Conservation (phyloP, 2,797 vertebrate species). For the Cheirogaleus major region DNA sequence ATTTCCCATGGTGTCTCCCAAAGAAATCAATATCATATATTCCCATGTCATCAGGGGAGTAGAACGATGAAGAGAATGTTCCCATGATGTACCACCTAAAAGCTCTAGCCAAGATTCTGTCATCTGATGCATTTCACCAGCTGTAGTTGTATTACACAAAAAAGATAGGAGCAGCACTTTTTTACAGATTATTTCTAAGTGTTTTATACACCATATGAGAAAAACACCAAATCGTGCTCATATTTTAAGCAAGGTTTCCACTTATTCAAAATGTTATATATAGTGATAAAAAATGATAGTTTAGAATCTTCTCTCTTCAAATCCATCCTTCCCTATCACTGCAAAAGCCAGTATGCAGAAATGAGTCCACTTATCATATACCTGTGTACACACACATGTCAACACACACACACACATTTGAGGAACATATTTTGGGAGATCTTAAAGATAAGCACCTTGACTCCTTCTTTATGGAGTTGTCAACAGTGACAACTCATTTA, state of each 20-base stretch:
- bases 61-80: neutral
- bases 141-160: neutral
- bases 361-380: neutral
- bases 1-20: neutral
- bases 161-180: neutral
- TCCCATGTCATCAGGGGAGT: neutral
- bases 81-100: neutral
- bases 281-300: neutral
- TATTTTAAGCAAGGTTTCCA: constrained; percentile 1
- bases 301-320: neutral
- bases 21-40: neutral
- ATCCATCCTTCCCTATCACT: neutral
- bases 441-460: neutral
- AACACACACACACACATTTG: neutral
- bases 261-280: neutral
- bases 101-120: neutral
- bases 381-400: neutral
- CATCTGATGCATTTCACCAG: neutral
- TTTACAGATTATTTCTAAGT: neutral
- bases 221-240: neutral
- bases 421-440: neutral
- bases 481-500: neutral
- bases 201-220: neutral
- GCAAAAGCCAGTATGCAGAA: neutral
- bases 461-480: neutral